Base-by-base conservation (phyloP, 1,140 invertebrate genomes). In the Bathynomus jamesi region DNA sequence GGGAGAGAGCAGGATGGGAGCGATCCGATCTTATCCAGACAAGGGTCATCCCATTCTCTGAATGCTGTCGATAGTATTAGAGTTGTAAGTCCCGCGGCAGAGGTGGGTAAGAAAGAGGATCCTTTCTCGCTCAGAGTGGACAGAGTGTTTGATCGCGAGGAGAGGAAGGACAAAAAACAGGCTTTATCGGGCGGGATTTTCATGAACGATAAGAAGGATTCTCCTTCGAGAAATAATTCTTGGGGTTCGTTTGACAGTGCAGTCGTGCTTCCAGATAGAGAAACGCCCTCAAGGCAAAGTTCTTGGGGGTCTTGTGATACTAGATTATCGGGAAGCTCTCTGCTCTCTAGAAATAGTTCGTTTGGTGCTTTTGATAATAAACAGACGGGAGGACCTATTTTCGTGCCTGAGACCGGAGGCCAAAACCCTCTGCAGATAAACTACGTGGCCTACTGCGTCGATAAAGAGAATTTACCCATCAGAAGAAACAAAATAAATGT, bases 241-340 rank as follows among this genome's bases (percentile, higher is more conserved):
- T 92, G 90, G 90, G 90, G 91, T 64, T 90, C 89, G 4, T 87
- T 87, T 32, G 89, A 90, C 80, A 87, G 75, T 69, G 75, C 75
- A 29, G 69, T 76, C 27, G 75, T 70, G n/a, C 60, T 76, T 21
- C 71, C 70, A 81, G 72, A 79, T 78, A 72, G 81, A 76, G 83
- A 83, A 62, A 83, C 85, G 62, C 84, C 84, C 24, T 87, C 87
- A 74, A 82, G 90, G 27, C 89, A 91, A 79, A 90, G 87, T 81
- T 91, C 90, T 3, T 91, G 89, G 88, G 90, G 89, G 79, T 91
- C 89, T 25, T 90, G 89, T 81, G 89, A 91, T 81, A 90, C 89
- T 79, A 89, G 89, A 17, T 87, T 89, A 8, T 87, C 89, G 11
- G 71, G 63, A 13, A 76, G 77, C 11, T 78, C 78, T 2, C 73